Percentiles rank a stretch among this genome's conserved stretches.
Conservation (phyloP, 2,888 invertebrate species). For the Eurytoma californica region DNA sequence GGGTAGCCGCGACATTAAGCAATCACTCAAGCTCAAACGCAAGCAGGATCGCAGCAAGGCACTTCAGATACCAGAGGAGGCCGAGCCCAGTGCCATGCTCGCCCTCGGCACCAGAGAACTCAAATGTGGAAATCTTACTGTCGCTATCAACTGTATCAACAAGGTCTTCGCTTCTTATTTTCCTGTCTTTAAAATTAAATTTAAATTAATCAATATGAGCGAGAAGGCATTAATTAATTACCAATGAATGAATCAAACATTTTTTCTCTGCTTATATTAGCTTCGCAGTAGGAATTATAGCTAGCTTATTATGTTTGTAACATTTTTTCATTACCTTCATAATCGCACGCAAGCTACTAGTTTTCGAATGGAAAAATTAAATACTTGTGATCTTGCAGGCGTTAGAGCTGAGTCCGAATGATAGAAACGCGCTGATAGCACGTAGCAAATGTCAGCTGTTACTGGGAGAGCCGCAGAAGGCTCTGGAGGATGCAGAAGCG, state of each 20-base stretch:
- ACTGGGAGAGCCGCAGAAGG: constrained; percentile 88
- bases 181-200: too few relatives aligned
- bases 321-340: too few relatives aligned
- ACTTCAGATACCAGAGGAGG: constrained; percentile 85
- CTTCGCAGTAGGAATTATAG: too few relatives aligned
- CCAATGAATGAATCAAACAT: too few relatives aligned
- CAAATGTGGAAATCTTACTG: constrained; percentile 83
- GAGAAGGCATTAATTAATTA: too few relatives aligned
- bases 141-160: constrained; percentile 85
- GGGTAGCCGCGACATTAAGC: constrained; percentile 91
- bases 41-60: constrained; percentile 85
- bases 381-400: constrained; percentile 79
- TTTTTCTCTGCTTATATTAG: too few relatives aligned
- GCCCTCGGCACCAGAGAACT: constrained; percentile 87
- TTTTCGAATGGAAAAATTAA: too few relatives aligned
- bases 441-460: constrained; percentile 92
- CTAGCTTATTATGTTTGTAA: too few relatives aligned
- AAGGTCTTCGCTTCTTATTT: constrained; percentile 78
- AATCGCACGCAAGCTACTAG: too few relatives aligned
- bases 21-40: constrained; percentile 87
- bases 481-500: constrained; percentile 89
- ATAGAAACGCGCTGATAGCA: constrained; percentile 90
- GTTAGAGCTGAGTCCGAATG: constrained; percentile 88
- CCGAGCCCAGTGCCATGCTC: constrained; percentile 85
- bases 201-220: too few relatives aligned